Evolutionary conservation across 2,113 vertebrate species (phyloP), one percentile per base, ranked within the genome.

Genomic region (Archilochus colubris): DNA sequence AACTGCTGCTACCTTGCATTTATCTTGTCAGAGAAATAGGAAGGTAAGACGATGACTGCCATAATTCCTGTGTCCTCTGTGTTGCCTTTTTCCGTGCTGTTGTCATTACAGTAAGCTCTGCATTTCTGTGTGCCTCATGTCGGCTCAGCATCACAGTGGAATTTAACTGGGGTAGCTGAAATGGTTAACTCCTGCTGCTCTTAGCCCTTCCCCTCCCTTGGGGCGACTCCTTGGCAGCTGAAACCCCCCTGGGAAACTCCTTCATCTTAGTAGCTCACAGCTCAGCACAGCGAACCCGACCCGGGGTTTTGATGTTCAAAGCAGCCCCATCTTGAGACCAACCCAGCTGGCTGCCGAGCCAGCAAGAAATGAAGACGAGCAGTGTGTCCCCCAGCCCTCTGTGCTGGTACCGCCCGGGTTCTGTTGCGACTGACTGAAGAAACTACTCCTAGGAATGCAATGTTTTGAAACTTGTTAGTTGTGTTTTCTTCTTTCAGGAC

Each of bases 351-450:
- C n/a, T 54, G 44, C 62, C 6, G 68, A 21, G 53, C 62, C 51
- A 40, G 40, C 40, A 0, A 0, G 48, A 19, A 18, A 4, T 0
- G 5, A 68, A 50, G 55, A 7, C 4, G 15, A 75, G n/a, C 51
- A 9, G 19, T 27, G 16, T 8, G 1, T 9, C 2, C 0, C 0
- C 8, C 0, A 0, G 5, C 10, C 55, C 33, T 50, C 43, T 38
- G 24, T 31, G 1, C 0, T 22, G 74, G 10, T 20, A 2, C 63
- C 30, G 62, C 48, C 38, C 0, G 5, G 14, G 2, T 14, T 68
- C 80, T 43, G 46, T 22, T 46, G 27, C 2, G 16, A 2, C 55
- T 43, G 36, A 46, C 68, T 83, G 51, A 77, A 68, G 36, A n/a
- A 28, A 54, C 19, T 73, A 30, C 25, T 91, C 5, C 0, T 20